A percentile compares a stretch with the other conserved stretches of the same genome.
phyloP scores from a whole-genome alignment of 2,113 vertebrate genomes.

The Oriolus oriolus region DNA sequence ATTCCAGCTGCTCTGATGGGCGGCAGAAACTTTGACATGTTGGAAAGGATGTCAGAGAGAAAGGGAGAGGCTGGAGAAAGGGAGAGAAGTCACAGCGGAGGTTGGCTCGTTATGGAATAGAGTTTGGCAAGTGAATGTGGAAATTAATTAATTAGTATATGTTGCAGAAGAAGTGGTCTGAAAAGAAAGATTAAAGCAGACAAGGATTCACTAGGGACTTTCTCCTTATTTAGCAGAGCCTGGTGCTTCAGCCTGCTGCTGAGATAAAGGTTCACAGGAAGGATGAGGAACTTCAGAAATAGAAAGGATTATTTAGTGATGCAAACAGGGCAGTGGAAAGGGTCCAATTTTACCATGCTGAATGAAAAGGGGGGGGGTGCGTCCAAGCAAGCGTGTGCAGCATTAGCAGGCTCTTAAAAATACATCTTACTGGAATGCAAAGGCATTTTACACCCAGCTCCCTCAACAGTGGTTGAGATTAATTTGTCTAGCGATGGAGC shows the following conservation, averaged over 20 bases:
- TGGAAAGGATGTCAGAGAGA: background rate
- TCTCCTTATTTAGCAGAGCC: background rate
- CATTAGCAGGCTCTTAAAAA: background rate
- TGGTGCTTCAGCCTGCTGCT: background rate
- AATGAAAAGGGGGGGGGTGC: background rate
- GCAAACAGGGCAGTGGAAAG: background rate
- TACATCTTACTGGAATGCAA: background rate
- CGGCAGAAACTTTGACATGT: background rate
- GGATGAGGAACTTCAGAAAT: background rate
- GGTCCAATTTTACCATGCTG: background rate
- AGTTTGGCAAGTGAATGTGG: background rate
- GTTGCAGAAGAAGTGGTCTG: background rate
- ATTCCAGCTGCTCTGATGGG: background rate
- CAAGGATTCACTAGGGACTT: background rate
- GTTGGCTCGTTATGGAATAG: accelerated
- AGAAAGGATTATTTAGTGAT: background rate
- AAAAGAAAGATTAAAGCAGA: slow-evolving; percentile 8
- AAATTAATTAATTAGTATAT: slow-evolving; percentile 6
- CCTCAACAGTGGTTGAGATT: background rate
- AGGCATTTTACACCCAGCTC: background rate
- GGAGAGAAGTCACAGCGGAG: background rate
- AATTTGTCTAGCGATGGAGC: background rate
- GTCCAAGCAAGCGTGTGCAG: background rate
- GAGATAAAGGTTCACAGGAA: background rate
- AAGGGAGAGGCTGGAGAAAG: background rate